Evolutionary conservation across 2,113 vertebrate species (phyloP).

Genomic region (Larimichthys polyactis): DNA sequence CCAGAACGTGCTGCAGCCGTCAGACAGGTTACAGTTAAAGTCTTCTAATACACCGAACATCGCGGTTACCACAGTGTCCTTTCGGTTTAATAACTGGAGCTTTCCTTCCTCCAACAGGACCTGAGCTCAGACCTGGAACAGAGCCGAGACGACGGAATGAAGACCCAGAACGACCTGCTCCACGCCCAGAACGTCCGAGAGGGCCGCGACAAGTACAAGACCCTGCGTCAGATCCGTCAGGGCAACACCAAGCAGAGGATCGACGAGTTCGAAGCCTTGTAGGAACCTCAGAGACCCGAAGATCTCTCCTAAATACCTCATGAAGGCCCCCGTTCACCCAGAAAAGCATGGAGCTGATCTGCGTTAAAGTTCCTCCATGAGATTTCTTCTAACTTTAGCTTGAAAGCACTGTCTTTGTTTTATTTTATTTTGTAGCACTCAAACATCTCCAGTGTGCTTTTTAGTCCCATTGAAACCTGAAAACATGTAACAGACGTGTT

Average conservation of each 20-base stretch:
- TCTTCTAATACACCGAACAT: too few species aligned
- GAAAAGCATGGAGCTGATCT: slow-evolving; percentile 22
- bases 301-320: slow-evolving; percentile 44
- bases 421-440: slow-evolving; percentile 29
- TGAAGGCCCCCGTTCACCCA: slow-evolving; percentile 19
- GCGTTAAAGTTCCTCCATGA: background rate
- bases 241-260: slow-evolving; percentile 99
- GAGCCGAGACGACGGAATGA: slow-evolving; percentile 88
- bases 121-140: slow-evolving; percentile 92
- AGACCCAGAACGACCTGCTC: slow-evolving; percentile 91
- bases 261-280: slow-evolving; percentile 98
- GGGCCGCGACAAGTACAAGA: slow-evolving; percentile 99
- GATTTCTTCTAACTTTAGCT: slow-evolving; percentile 30
- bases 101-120: slow-evolving; percentile 74
- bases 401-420: slow-evolving; percentile 24
- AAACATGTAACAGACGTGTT: background rate
- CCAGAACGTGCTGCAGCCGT: background rate
- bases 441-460: slow-evolving; percentile 43
- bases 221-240: slow-evolving; percentile 94
- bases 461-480: slow-evolving; percentile 10
- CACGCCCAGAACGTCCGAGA: slow-evolving; percentile 91
- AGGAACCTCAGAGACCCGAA: slow-evolving; percentile 58
- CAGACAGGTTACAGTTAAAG: background rate
- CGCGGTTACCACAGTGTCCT: too few species aligned
- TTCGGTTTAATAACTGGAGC: background rate